Conservation (phyloP, 1,140 invertebrate genomes). For the Piezodorus guildinii region DNA sequence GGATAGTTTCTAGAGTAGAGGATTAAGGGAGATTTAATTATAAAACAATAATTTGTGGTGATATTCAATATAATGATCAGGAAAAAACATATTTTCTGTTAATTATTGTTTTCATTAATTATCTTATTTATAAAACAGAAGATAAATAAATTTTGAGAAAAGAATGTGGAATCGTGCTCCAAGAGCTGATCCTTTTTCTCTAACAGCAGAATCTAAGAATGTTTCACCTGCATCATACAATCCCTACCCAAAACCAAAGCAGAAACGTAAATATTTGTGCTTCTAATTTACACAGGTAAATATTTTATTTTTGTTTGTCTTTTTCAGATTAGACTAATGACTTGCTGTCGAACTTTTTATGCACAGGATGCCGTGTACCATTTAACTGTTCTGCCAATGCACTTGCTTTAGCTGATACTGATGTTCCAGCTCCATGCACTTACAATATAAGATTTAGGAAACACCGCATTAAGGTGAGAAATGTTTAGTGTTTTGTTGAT, state of each 20-base stretch:
- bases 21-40: too few species aligned
- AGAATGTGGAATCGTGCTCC: too few species aligned
- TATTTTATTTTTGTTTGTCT: background rate
- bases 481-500: background rate
- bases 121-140: too few species aligned
- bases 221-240: slow-evolving; percentile 4
- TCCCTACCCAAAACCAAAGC: background rate
- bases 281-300: background rate
- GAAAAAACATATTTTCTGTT: too few species aligned
- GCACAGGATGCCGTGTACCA: slow-evolving; percentile 4
- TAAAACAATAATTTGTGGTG: too few species aligned
- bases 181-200: too few species aligned
- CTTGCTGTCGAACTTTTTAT: slow-evolving; percentile 11
- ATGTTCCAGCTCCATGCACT: slow-evolving; percentile 12
- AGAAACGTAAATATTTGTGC: background rate
- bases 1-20: too few species aligned
- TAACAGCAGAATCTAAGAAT: too few species aligned
- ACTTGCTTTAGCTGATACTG: slow-evolving; percentile 10
- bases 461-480: slow-evolving; percentile 18
- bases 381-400: slow-evolving; percentile 10
- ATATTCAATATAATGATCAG: too few species aligned
- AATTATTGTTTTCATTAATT: too few species aligned
- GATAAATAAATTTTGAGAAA: too few species aligned
- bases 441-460: slow-evolving; percentile 18
- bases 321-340: slow-evolving; percentile 13